These are phyloP conservation scores for Lordiphosa andalusiaca DNA, from an alignment of 2,888 invertebrate genomes.

Conservation along the genomic window DNA sequence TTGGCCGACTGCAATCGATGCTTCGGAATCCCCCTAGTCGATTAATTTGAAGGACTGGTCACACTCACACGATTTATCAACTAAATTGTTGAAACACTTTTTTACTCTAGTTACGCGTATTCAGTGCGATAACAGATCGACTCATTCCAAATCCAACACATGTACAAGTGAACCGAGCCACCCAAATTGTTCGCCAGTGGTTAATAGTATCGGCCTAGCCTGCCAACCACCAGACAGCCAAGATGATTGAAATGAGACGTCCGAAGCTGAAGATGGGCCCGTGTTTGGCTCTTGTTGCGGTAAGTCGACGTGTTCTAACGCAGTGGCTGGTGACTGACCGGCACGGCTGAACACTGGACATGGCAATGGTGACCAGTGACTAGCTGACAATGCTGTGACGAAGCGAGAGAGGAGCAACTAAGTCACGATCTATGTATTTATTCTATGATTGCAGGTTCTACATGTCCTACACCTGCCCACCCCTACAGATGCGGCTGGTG, in stretches of 20 bases:
- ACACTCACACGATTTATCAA: slow-evolving; percentile 35
- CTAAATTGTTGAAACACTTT: slow-evolving; percentile 46
- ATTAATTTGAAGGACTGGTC: slow-evolving; percentile 34
- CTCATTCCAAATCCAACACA: slow-evolving; percentile 48
- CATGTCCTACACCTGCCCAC: slow-evolving; percentile 85
- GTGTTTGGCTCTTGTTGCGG: slow-evolving; percentile 61
- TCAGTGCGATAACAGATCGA: slow-evolving; percentile 46
- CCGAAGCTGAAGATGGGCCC: slow-evolving; percentile 49
- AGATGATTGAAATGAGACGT: slow-evolving; percentile 52
- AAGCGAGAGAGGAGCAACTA: slow-evolving; percentile 2
- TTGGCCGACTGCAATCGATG: slow-evolving; percentile 30
- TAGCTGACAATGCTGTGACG: not conserved
- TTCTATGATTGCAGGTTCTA: slow-evolving; percentile 66
- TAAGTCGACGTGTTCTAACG: slow-evolving; percentile 65
- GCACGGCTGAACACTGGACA: slow-evolving; percentile 8
- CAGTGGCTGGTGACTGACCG: slow-evolving; percentile 10
- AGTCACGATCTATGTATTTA: not conserved
- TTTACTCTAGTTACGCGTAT: slow-evolving; percentile 37
- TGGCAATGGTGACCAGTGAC: not conserved
- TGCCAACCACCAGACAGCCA: slow-evolving; percentile 30
- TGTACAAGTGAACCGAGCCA: slow-evolving; percentile 51
- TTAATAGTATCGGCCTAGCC: slow-evolving; percentile 29
- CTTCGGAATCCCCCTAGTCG: not conserved
- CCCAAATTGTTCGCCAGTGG: slow-evolving; percentile 37
- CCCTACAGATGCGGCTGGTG: slow-evolving; percentile 86